Evolutionary conservation across 1,140 invertebrate genomes (phyloP), one percentile per base, ranked within the genome.

Genomic region (Grapholita molesta): DNA sequence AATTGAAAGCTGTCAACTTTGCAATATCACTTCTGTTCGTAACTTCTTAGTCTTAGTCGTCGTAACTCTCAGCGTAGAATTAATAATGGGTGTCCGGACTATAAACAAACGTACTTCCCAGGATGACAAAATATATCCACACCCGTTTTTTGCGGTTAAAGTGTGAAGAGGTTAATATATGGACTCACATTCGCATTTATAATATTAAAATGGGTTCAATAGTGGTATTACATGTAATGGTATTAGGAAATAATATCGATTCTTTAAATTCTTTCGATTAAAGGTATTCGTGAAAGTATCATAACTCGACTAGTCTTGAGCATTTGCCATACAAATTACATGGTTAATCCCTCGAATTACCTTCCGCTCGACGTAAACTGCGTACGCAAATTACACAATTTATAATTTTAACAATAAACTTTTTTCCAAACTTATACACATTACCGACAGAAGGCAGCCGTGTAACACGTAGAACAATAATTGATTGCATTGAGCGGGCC

Each of bases 401-500:
- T 61, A 71, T 64, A 71, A 80, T 78, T 79, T 79, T 74, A 76
- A 76, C 70, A 78, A 82, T 82, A 77, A 74, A 75, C 77, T 80
- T 81, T 76, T 73, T 76, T 72, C 72, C 70, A 75, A 82, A 80
- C 76, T 79, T 67, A 74, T 76, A 77, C 80, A 76, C 61, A 79
- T 83, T 73, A 80, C 83, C 80, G 79, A 85, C 82, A 85, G 72
- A 85, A 84, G 79, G 83, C 70, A 81, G 75, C 75, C 82, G 80
- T 82, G 80, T 68, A 74, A 73, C 82, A 86, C 82, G 82, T 89
- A 84, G 73, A 78, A 85, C 76, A 81, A 89, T 87, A 89, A 91
- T 89, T 91, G 86, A 89, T 85, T 89, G 85, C 86, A 86, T 82
- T 79, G 78, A 83, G 76, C 74, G 70, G 68, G 74, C 81, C 81